Evolutionary conservation across 1,140 invertebrate species (phyloP).

Genomic region (Batillaria attramentaria): DNA sequence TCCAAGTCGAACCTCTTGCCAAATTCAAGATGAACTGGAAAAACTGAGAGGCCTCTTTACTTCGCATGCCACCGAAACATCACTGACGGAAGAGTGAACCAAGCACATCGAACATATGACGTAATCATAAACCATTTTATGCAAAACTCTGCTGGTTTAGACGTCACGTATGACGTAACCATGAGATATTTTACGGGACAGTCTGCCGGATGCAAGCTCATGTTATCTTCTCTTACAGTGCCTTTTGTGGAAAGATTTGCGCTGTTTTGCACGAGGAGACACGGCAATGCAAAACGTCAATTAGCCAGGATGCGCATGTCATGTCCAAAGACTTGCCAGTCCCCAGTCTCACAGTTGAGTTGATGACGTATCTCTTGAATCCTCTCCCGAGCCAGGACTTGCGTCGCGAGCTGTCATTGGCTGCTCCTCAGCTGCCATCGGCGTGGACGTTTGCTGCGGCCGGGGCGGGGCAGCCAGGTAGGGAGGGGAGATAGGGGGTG

Average conservation of each 20-base stretch:
- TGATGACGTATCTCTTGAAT: constrained; percentile 13
- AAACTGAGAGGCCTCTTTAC: too few species aligned
- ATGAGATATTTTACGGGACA: neutral
- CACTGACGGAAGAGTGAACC: too few species aligned
- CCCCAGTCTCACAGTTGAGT: neutral
- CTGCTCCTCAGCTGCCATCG: neutral
- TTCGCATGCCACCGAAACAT: too few species aligned
- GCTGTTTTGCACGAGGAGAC: too few species aligned
- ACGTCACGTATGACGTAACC: too few species aligned
- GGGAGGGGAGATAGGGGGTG: constrained; percentile 28
- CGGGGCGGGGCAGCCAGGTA: neutral
- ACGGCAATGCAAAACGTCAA: neutral
- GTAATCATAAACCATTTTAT: too few species aligned
- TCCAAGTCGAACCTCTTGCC: too few species aligned
- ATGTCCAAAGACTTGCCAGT: neutral
- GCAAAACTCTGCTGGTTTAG: too few species aligned
- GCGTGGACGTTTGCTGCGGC: neutral
- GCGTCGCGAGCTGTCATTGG: neutral
- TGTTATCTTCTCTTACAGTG: neutral
- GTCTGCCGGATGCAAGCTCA: neutral
- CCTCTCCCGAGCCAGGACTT: neutral
- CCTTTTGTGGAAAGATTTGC: too few species aligned
- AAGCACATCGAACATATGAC: too few species aligned
- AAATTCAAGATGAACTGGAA: too few species aligned
- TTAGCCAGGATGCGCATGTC: neutral